Base-by-base conservation (phyloP, 2,113 vertebrate genomes). In the Mirza zaza region DNA sequence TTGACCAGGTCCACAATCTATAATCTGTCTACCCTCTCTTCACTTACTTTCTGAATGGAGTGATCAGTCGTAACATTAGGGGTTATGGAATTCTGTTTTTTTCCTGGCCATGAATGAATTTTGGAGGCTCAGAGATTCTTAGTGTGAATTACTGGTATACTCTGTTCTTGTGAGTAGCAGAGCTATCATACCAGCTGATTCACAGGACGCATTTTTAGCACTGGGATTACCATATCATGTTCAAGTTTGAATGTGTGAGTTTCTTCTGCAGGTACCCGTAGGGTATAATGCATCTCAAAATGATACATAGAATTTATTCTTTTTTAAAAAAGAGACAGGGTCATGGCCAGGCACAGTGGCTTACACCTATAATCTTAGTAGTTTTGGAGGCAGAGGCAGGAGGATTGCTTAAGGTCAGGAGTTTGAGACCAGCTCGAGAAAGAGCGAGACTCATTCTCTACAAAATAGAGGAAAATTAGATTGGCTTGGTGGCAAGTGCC, bases 1-100 rank as follows among this genome's bases (percentile, higher is more conserved):
- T 98, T 98, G 83, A 98, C 96, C 68, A 98, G 75, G 5, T 98
- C 96, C 75, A 98, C 96, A 55, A 97, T 97, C 95, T 98, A 98
- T 93, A 98, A 96, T 3, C 96, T 95, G 73, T 96, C 97, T 98
- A 91, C 96, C 97, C 34, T 96, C 88, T 61, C 88, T 61, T 42
- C 70, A 6, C 80, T 94, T 34, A 32, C 73, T 84, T 95, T 87
- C 70, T 95, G 97, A 97, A 96, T 7, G 94, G 96, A 97, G 6
- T 5, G 83, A 97, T 52, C 14, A 94, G 57, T 61, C 39, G 18
- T 50, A 61, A 88, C 27, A 70, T 39, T 94, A 73, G n/a, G n/a
- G 67, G 15, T 27, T 75, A 52, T 14, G 23, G 21, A 29, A 45
- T n/a, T 88, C 36, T 27, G 39, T 27, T 59, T 61, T 17, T 55